phyloP scores from a whole-genome alignment of 2,113 vertebrate genomes.

The Astur gentilis region DNA sequence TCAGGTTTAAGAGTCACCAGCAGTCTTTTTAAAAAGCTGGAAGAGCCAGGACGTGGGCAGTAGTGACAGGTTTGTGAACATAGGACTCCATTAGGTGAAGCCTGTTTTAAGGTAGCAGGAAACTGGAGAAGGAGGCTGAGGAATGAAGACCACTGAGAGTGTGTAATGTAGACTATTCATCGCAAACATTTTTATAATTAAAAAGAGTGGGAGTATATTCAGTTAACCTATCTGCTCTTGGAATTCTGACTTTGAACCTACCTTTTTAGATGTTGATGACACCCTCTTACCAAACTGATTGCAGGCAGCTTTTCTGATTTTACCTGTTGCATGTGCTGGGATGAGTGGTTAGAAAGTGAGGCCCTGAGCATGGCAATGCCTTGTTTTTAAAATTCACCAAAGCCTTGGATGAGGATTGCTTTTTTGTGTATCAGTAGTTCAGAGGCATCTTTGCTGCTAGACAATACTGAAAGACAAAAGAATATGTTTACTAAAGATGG shows the following conservation, averaged over 20 bases:
- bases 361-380: not conserved
- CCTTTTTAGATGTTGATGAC: not conserved
- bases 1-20: not conserved
- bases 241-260: not conserved
- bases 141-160: not conserved
- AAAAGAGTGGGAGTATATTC: not conserved
- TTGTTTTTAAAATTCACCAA: not conserved
- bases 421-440: not conserved
- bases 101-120: not conserved
- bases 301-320: not conserved
- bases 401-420: not conserved
- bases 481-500: not conserved
- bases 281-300: not conserved
- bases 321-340: not conserved
- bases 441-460: not conserved
- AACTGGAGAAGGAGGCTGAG: not conserved
- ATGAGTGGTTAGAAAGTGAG: not conserved
- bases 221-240: not conserved
- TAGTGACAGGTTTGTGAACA: not conserved
- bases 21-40: not conserved
- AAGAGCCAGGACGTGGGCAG: not conserved
- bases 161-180: rapidly evolving
- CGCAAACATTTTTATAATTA: not conserved
- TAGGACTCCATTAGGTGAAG: not conserved
- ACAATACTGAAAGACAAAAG: not conserved